Base-by-base conservation (phyloP, 2,113 vertebrate species). In the Ivindomyrus marchei region DNA sequence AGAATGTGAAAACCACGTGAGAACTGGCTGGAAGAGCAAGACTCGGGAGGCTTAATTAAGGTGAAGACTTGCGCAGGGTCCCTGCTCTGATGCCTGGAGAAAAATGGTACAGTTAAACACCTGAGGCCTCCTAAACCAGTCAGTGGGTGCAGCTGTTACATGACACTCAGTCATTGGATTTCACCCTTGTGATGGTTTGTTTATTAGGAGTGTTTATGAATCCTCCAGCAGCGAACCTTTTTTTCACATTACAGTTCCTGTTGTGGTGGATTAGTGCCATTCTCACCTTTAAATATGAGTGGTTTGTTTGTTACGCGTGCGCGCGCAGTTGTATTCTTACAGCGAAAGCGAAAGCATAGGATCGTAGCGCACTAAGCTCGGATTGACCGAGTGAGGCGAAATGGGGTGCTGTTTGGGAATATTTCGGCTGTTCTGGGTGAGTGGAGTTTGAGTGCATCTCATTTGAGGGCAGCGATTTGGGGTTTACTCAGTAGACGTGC, bases 351-450 rank as follows among this genome's bases (percentile, higher is more conserved):
- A 87, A 53, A 87, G 50, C 27, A 6, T 39, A 42, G 15, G 36
- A 42, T 42, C 31, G 4, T 11, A 42, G 36, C 17, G 70, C 36
- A 19, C 0, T 39, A 6, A 36, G 1, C 27, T 36, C 70, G 31
- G 66, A 36, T 36, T 36, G 70, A 17, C 70, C 13, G 70, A 1
- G 31, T 36, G 39, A 19, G 15, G 74, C 11, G 74, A 87, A 24
- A 53, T 87, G 85, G 85, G 85, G 13, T 56, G 50, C n/a, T 87
- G 49, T 53, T 74, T 90, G 90, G n/a, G 10, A 56, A 89, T 53
- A 5, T 53, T 87, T 21, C 27, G 85, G 27, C 49, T 56, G n/a
- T 39, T 87, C 27, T 56, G 31, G 91, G 88, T 92, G 90, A 92
- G 92, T 87, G 27, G 21, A 36, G 17, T 31, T 24, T 87, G n/a